Base-by-base conservation (phyloP, 2,888 invertebrate genomes). In the Opisthograptis luteolata region DNA sequence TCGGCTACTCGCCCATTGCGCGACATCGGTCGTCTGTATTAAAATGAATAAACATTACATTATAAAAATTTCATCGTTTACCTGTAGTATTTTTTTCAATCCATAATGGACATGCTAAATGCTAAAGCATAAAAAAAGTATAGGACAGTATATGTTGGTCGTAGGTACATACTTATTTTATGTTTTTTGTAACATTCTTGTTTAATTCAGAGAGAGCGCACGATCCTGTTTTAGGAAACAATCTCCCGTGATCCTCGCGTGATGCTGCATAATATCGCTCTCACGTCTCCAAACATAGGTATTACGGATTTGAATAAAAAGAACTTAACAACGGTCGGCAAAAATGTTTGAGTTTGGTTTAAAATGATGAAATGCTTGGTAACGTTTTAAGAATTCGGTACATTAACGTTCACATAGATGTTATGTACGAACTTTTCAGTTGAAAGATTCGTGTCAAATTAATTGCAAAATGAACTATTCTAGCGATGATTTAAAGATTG, bases 141-240 rank as follows among this genome's bases (percentile, higher is more conserved):
- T n/a, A n/a, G n/a, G n/a, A n/a, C n/a, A n/a, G n/a, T n/a, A n/a
- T n/a, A n/a, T n/a, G n/a, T n/a, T n/a, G n/a, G n/a, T n/a, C n/a
- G n/a, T n/a, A n/a, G n/a, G n/a, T n/a, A n/a, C n/a, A n/a, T n/a
- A n/a, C n/a, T n/a, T n/a, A n/a, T n/a, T n/a, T n/a, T n/a, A 53
- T 59, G 64, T 61, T 65, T 64, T 69, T 62, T 62, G 56, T 66
- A 62, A 70, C 14, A 40, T 40, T 40, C 17, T 67, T 73, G 75
- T 77, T 83, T 79, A 84, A 83, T 84, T 81, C 79, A 74, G 73
- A 64, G 76, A 67, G 72, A 73, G 79, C 75, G 74, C 80, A 76
- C 83, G 76, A 84, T 85, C 82, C 81, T 86, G 84, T 84, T 87
- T 85, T 81, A 84, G 83, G 84, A 86, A 82, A 86, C 85, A 84